Evolutionary conservation across 2,888 invertebrate genomes (phyloP), one percentile per base, ranked within the genome.

Genomic region (Acanthosoma haemorrhoidale): DNA sequence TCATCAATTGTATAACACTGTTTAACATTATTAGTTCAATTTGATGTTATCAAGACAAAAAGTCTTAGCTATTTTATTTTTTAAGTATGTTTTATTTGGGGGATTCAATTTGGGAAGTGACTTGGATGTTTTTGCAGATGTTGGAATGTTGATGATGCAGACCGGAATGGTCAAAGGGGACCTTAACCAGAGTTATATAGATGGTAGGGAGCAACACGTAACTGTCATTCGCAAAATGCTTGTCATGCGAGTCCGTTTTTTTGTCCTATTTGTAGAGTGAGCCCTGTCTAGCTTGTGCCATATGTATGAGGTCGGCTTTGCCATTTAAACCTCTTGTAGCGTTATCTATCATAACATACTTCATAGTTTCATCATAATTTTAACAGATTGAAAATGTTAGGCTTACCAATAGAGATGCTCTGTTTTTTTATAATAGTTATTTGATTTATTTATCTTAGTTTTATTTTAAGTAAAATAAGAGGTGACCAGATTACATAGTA

Each of bases 131-230:
- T 88, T 90, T 89, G 80, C 92, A 92, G 92, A 92, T 92, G 92
- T 93, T 84, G 92, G 92, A 86, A 92, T 92, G 92, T 92, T 93
- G 87, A 91, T 93, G 92, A 92, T 92, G 92, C 92, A 92, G 89
- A 88, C 91, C 83, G 92, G 92, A 86, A 92, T 93, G 92, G 91
- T 92, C 88, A 92, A 92, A 88, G 90, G 91, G 85, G 91, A 75
- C 74, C 74, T 74, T 67, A 75, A 88, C 87, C 85, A 85, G 82
- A 83, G 73, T 86, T 74, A 74, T 74, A 73, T 75, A 51, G 75
- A 75, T 73, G 75, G 75, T 75, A 75, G 73, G 75, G 73, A 74
- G 67, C 71, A 68, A 70, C 70, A 39, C 57, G 60, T 71, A 61
- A 61, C 67, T 58, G 71, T 70, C 71, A 51, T 25, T 51, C 51